These are phyloP conservation scores for Sphaeridia pumilis DNA, from an alignment of 2,888 invertebrate genomes.

Conservation along the genomic window DNA sequence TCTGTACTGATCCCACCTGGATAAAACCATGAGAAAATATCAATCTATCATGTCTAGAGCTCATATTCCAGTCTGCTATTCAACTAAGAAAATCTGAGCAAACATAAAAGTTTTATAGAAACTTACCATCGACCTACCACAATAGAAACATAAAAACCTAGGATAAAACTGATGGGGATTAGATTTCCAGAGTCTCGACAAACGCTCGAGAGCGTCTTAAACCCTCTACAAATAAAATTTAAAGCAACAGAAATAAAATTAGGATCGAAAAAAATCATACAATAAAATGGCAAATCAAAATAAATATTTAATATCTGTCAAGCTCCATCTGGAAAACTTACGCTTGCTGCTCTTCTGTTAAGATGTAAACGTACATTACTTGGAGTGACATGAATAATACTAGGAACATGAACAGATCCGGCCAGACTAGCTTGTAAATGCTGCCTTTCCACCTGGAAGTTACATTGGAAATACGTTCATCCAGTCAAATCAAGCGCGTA, in stretches of 20 bases:
- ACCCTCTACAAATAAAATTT: constrained; percentile 48
- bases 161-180: constrained; percentile 82
- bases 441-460: constrained; percentile 79
- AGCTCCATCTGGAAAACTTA: constrained; percentile 40
- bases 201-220: constrained; percentile 70
- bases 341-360: constrained; percentile 58
- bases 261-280: neutral
- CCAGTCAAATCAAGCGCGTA: too few relatives aligned
- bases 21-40: neutral
- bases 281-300: neutral
- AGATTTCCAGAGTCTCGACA: constrained; percentile 75
- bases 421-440: constrained; percentile 87
- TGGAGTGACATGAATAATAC: constrained; percentile 66
- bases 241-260: neutral
- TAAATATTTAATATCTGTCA: neutral
- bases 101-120: neutral
- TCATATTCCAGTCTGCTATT: neutral
- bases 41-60: neutral
- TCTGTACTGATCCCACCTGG: constrained; percentile 63
- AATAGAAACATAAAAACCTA: constrained; percentile 86
- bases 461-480: too few relatives aligned
- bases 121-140: constrained; percentile 74
- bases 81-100: neutral
- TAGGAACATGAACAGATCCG: constrained; percentile 70
- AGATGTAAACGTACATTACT: constrained; percentile 58